Evolutionary conservation across 1,140 invertebrate genomes (phyloP).

Genomic region (Oncopeltus fasciatus): DNA sequence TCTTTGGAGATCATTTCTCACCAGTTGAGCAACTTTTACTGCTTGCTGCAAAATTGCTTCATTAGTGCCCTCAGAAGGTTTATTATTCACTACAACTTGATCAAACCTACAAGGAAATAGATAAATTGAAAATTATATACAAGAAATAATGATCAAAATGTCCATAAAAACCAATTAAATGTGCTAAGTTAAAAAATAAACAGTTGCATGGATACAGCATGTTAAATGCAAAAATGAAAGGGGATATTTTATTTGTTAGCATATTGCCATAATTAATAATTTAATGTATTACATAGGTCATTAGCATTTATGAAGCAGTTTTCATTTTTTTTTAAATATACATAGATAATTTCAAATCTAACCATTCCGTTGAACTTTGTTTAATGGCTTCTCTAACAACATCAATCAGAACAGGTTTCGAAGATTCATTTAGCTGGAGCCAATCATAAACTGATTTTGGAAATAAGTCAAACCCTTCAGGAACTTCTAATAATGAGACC

Average conservation of each 20-base stretch:
- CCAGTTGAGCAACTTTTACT: conserved; percentile 65
- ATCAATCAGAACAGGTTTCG: conserved; percentile 35
- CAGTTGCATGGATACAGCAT: too few relatives aligned
- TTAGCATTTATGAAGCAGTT: too few relatives aligned
- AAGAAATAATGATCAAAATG: too few relatives aligned
- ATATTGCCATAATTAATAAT: too few relatives aligned
- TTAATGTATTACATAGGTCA: too few relatives aligned
- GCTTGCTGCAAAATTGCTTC: conserved; percentile 54
- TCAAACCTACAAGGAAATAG: conserved; percentile 38
- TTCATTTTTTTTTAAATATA: too few relatives aligned
- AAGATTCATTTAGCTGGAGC: conserved; percentile 33
- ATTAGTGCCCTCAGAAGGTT: conserved; percentile 36
- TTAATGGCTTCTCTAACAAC: conserved; percentile 49
- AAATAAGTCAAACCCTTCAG: conserved; percentile 48
- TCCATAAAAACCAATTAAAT: too few relatives aligned
- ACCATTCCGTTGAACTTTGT: conserved; percentile 59
- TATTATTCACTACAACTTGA: conserved; percentile 52
- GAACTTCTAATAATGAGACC: conserved; percentile 39
- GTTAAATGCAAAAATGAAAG: too few relatives aligned
- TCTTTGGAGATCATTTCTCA: conserved; percentile 65
- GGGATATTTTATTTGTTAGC: too few relatives aligned
- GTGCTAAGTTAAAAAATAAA: too few relatives aligned
- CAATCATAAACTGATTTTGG: conserved; percentile 48
- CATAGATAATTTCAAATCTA: too few relatives aligned
- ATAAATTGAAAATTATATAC: too few relatives aligned